Evolutionary conservation across 2,888 invertebrate genomes (phyloP).

Genomic region (Hydroisotoma schaefferi): DNA sequence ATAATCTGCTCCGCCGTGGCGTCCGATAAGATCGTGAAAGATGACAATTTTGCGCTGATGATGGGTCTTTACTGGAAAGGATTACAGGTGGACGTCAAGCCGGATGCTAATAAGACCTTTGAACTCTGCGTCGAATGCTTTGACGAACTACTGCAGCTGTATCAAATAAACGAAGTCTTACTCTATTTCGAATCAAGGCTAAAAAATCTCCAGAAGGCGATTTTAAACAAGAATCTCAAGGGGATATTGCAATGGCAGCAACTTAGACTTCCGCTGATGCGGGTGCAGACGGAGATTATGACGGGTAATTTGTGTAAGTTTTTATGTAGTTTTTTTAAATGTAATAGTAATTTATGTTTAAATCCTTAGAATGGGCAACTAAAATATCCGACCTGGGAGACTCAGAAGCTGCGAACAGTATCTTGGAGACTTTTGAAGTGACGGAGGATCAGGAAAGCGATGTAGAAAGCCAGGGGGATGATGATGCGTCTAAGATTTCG

Average conservation of each 20-base stretch:
- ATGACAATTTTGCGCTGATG: constrained; percentile 14
- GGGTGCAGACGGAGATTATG: constrained; percentile 8
- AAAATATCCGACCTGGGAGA: constrained; percentile 8
- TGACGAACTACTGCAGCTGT: constrained; percentile 11
- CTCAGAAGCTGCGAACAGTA: neutral
- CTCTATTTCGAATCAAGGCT: constrained; percentile 14
- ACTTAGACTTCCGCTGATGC: neutral
- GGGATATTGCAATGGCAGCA: constrained; percentile 16
- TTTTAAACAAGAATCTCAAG: constrained; percentile 19
- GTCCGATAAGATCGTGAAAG: constrained; percentile 16
- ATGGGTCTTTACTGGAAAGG: constrained; percentile 22
- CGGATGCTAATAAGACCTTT: constrained; percentile 4
- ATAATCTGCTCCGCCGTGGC: constrained; percentile 18
- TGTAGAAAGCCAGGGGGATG: neutral
- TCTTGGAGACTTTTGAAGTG: constrained; percentile 10
- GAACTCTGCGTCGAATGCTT: constrained; percentile 19
- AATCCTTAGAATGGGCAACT: constrained; percentile 18
- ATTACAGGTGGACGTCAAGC: constrained; percentile 21
- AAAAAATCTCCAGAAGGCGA: neutral
- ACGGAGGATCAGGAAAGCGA: neutral
- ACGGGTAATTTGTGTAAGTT: constrained; percentile 14
- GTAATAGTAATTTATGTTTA: neutral
- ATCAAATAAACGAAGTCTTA: constrained; percentile 24
- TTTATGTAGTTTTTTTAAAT: neutral
- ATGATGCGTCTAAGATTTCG: too few relatives aligned